Percentiles rank a stretch among this genome's conserved stretches.
Conservation (phyloP, 2,888 invertebrate genomes). For the Plebejus anna region DNA sequence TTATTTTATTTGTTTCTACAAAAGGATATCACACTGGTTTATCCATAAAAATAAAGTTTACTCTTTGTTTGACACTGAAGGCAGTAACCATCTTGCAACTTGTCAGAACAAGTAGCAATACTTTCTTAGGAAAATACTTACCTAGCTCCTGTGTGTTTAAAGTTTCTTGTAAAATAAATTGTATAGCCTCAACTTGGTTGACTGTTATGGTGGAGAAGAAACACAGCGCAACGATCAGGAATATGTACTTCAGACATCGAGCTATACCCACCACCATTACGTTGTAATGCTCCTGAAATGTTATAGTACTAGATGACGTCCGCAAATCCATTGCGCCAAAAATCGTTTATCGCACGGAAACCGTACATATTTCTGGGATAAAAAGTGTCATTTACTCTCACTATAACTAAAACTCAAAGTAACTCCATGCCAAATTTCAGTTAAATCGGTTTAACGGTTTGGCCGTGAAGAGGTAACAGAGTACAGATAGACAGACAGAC, state of each 20-base stretch:
- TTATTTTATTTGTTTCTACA: not conserved
- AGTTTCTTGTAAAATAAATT: constrained; percentile 58
- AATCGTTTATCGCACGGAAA: too few relatives aligned
- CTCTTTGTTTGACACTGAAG: not conserved
- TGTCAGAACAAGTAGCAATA: too few relatives aligned
- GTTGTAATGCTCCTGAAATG: constrained; percentile 29
- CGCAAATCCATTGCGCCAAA: too few relatives aligned
- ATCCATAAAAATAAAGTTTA: not conserved
- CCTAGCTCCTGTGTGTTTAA: constrained; percentile 51
- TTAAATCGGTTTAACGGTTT: too few relatives aligned
- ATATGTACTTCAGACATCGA: constrained; percentile 51
- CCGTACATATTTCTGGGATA: too few relatives aligned
- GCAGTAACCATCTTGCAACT: not conserved
- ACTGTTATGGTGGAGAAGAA: constrained; percentile 56
- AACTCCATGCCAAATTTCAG: too few relatives aligned
- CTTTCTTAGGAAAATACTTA: constrained; percentile 38
- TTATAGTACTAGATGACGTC: not conserved
- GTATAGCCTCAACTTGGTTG: constrained; percentile 51
- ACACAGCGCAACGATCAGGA: constrained; percentile 55
- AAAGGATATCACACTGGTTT: not conserved
- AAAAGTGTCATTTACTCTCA: too few relatives aligned
- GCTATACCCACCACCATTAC: constrained; percentile 8
- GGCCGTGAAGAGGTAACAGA: too few relatives aligned
- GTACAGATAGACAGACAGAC: too few relatives aligned
- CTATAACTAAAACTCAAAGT: too few relatives aligned